These are phyloP conservation scores for Cydia pomonella DNA, from an alignment of 1,140 invertebrate species.

Conservation along the genomic window DNA sequence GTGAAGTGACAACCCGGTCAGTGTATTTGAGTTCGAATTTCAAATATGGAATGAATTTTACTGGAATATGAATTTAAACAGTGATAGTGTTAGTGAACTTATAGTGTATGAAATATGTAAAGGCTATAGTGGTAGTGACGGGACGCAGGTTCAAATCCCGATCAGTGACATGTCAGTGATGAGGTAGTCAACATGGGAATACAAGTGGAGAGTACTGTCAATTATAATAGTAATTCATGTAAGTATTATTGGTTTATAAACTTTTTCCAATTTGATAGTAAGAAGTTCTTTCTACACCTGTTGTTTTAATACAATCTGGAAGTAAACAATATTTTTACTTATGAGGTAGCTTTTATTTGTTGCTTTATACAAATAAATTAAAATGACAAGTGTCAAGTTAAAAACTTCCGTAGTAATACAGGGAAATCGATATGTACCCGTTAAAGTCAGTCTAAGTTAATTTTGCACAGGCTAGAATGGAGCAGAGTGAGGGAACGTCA, in stretches of 20 bases:
- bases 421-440: no score
- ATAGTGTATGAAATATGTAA: conserved; percentile 8
- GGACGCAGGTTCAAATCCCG: conserved; percentile 15
- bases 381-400: no score
- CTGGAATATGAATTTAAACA: conserved; percentile 4
- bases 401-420: no score
- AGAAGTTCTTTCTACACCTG: background rate
- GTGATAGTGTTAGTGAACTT: conserved; percentile 9
- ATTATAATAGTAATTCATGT: conserved; percentile 71
- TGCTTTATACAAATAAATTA: no score
- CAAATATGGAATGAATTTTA: conserved; percentile 1
- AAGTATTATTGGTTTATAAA: conserved; percentile 47
- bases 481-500: no score
- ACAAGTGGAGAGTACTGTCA: conserved; percentile 72
- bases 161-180: conserved; percentile 50
- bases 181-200: conserved; percentile 66
- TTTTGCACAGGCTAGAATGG: no score
- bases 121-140: background rate
- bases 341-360: background rate
- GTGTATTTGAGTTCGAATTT: background rate
- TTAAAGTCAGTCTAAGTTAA: no score
- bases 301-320: background rate
- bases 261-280: background rate
- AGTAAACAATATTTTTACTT: background rate
- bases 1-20: conserved; percentile 1